Conservation (phyloP, 1,140 invertebrate genomes). For the Apis cerana region DNA sequence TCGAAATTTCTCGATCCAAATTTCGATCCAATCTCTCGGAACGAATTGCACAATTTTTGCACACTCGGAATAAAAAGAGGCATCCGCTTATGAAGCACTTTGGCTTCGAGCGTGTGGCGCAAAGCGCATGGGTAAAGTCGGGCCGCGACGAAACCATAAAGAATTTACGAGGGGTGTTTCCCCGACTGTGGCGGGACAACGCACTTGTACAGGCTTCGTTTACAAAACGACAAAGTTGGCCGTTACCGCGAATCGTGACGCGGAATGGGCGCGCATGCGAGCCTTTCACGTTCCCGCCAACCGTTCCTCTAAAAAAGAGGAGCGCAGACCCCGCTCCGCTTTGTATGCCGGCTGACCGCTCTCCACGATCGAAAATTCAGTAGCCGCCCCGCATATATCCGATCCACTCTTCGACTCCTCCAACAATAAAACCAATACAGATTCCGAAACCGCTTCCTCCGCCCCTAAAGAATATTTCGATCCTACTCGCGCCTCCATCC, state of each 20-base stretch:
- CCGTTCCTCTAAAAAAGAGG: slow-evolving; percentile 35
- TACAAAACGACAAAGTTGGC: background rate
- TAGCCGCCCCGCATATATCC: too few relatives aligned
- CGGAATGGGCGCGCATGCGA: slow-evolving; percentile 22
- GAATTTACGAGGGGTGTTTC: slow-evolving; percentile 63
- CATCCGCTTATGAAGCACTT: background rate
- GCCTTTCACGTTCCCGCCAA: background rate
- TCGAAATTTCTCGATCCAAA: background rate
- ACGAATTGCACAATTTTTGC: background rate
- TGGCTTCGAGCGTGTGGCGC: background rate
- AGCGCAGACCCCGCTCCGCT: background rate
- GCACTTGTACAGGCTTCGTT: slow-evolving; percentile 8
- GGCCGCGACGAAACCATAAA: slow-evolving; percentile 61
- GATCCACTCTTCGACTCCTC: background rate
- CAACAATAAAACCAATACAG: background rate
- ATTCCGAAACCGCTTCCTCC: background rate
- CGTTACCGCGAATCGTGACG: slow-evolving; percentile 48
- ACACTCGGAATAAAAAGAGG: background rate
- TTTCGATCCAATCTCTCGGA: too few relatives aligned
- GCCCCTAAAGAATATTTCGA: background rate
- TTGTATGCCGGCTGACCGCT: slow-evolving; percentile 25
- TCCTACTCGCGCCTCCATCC: background rate
- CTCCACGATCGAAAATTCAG: slow-evolving; percentile 23
- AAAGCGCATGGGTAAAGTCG: slow-evolving; percentile 20
- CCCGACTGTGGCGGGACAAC: background rate